These are phyloP conservation scores for Liparis tanakae DNA, from an alignment of 2,797 vertebrate genomes.

Conservation along the genomic window DNA sequence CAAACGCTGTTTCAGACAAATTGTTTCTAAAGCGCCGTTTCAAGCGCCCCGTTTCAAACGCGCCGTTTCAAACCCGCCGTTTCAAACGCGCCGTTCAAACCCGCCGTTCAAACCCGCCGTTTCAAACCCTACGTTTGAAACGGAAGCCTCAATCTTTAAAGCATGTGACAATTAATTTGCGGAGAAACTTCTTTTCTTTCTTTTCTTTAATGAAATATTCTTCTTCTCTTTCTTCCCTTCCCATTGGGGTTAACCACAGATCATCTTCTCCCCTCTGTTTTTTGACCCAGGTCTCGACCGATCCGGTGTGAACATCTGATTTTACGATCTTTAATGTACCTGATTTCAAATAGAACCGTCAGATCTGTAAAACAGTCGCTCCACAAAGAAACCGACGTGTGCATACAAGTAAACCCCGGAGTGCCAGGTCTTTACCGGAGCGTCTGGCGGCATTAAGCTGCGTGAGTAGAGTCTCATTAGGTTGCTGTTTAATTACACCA, in stretches of 20 bases:
- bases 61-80: too few relatives aligned
- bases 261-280: background rate
- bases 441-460: background rate
- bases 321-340: too few relatives aligned
- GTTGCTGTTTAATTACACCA: background rate
- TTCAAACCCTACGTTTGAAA: background rate
- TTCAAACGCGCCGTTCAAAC: too few relatives aligned
- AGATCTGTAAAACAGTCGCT: background rate
- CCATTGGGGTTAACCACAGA: background rate
- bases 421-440: background rate
- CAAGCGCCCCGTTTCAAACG: too few relatives aligned
- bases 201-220: too few relatives aligned
- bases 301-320: too few relatives aligned
- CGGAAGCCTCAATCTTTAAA: background rate
- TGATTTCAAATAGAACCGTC: background rate
- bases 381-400: background rate
- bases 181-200: background rate
- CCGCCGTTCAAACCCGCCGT: too few relatives aligned
- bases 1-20: background rate
- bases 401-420: too few relatives aligned
- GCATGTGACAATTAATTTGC: background rate
- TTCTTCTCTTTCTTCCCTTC: too few relatives aligned
- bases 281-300: background rate
- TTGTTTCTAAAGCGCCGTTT: too few relatives aligned
- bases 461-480: background rate